Conservation (phyloP, 2,113 vertebrate genomes). For the Ibidorhyncha struthersii region DNA sequence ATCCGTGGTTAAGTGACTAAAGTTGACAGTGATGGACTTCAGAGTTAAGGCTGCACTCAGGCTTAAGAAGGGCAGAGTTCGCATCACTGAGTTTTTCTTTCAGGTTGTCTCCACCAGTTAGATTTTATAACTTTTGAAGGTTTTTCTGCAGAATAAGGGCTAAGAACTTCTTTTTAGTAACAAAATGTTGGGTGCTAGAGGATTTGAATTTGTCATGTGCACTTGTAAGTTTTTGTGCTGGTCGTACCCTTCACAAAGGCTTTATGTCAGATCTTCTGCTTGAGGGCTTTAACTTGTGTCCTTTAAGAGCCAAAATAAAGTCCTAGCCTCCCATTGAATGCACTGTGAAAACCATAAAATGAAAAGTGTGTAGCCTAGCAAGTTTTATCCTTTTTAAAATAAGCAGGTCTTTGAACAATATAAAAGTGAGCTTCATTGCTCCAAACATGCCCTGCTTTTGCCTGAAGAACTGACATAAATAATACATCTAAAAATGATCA, state of each 20-base stretch:
- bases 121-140: constrained; percentile 8
- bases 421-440: constrained; percentile 2
- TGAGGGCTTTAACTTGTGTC: not conserved
- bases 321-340: not conserved
- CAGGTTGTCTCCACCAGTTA: constrained; percentile 14
- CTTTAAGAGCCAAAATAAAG: not conserved
- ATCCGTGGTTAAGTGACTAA: not conserved
- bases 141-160: not conserved
- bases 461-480: constrained; percentile 34
- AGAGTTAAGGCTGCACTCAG: not conserved
- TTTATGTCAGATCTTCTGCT: not conserved
- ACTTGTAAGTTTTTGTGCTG: not conserved
- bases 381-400: not conserved
- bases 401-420: not conserved
- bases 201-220: not conserved
- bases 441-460: constrained; percentile 4
- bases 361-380: not conserved
- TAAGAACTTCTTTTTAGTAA: not conserved
- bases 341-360: not conserved
- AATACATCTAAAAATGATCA: constrained; percentile 4
- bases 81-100: constrained; percentile 20
- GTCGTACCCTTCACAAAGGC: not conserved
- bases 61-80: not conserved
- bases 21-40: constrained; percentile 44
- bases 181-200: not conserved